These are phyloP conservation scores for Meda fulgida DNA, from an alignment of 2,797 vertebrate genomes.

Conservation along the genomic window DNA sequence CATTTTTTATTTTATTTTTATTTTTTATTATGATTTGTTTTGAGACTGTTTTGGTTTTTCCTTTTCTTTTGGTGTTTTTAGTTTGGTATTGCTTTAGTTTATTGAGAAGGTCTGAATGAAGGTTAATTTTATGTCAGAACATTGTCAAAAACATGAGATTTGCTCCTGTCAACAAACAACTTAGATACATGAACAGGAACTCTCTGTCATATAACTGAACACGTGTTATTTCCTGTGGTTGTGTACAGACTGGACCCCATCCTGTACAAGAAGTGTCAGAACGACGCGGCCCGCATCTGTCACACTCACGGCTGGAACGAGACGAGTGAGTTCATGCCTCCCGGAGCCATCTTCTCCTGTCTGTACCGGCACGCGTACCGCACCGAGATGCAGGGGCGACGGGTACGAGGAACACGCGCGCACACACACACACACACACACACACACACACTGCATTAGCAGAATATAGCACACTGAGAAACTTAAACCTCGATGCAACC, in stretches of 20 bases:
- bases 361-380: slow-evolving; percentile 95
- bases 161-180: background rate
- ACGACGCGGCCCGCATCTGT: slow-evolving; percentile 92
- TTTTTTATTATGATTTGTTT: too few species aligned
- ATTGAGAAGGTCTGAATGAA: too few species aligned
- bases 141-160: background rate
- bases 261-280: slow-evolving; percentile 94
- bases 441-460: background rate
- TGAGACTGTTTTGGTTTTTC: too few species aligned
- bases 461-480: background rate
- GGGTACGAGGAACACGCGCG: slow-evolving; percentile 77
- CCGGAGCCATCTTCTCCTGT: slow-evolving; percentile 94
- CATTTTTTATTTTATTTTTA: too few species aligned
- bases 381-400: slow-evolving; percentile 92
- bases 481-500: slow-evolving; percentile 38
- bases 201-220: background rate
- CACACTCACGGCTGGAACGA: slow-evolving; percentile 96
- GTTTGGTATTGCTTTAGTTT: background rate
- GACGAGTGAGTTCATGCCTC: slow-evolving; percentile 92
- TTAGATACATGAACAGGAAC: too few species aligned
- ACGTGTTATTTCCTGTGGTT: background rate
- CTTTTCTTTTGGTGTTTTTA: background rate
- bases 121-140: background rate
- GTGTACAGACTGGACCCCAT: slow-evolving; percentile 87
- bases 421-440: background rate